A percentile compares a stretch with the other conserved stretches of the same genome.
Evolutionary conservation across 2,888 invertebrate species (phyloP).

Genomic region (Heliconius ethilla): DNA sequence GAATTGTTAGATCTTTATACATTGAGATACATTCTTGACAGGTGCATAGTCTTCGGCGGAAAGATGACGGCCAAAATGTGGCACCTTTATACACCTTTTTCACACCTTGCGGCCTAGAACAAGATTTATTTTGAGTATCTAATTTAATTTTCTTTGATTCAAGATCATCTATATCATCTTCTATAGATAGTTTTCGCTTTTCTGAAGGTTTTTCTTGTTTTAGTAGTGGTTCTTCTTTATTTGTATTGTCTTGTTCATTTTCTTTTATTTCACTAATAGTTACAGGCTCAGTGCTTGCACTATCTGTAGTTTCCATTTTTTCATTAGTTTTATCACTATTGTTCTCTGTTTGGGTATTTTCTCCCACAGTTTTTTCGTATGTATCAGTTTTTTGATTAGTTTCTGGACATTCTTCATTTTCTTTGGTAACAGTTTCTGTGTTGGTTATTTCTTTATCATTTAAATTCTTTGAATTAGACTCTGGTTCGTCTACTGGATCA

Average conservation of each 20-base stretch:
- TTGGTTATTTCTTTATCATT: slow-evolving; percentile 26
- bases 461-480: slow-evolving; percentile 1
- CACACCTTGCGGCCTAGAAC: slow-evolving; percentile 61
- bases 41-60: slow-evolving; percentile 89
- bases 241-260: slow-evolving; percentile 19
- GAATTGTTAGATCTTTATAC: slow-evolving; percentile 86
- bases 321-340: not conserved
- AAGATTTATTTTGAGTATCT: slow-evolving; percentile 47
- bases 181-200: slow-evolving; percentile 65
- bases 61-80: slow-evolving; percentile 89
- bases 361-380: not conserved
- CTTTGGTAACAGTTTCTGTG: slow-evolving; percentile 15
- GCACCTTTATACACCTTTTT: slow-evolving; percentile 77
- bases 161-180: slow-evolving; percentile 50
- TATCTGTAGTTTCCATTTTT: slow-evolving; percentile 6
- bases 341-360: not conserved
- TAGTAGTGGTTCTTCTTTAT: slow-evolving; percentile 19
- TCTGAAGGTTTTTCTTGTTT: slow-evolving; percentile 48
- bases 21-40: slow-evolving; percentile 85
- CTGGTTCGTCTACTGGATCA: slow-evolving; percentile 39
- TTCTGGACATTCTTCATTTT: not conserved
- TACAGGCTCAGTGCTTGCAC: not conserved
- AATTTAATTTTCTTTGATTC: slow-evolving; percentile 63
- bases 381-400: not conserved
- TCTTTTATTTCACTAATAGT: slow-evolving; percentile 5